Evolutionary conservation across 1,140 invertebrate genomes (phyloP).

Genomic region (Brachionus sp.): DNA sequence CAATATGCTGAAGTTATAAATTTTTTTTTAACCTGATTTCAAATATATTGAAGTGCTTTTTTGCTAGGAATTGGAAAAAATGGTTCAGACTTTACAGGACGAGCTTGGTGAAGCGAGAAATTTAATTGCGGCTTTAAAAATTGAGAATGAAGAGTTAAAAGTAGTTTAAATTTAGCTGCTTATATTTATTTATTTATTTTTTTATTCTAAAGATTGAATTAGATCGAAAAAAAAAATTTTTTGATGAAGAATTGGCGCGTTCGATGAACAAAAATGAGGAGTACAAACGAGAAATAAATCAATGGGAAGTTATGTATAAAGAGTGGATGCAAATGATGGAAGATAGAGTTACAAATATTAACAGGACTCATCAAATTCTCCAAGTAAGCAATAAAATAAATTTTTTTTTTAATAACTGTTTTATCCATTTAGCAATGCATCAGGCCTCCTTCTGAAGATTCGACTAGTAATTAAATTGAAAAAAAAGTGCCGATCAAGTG

Average conservation of each 20-base stretch:
- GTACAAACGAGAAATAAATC: slow-evolving; percentile 36
- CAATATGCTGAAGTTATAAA: neutral
- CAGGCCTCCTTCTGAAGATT: neutral
- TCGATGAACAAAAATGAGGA: slow-evolving; percentile 31
- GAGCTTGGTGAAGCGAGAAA: slow-evolving; percentile 9
- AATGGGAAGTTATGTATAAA: slow-evolving; percentile 45
- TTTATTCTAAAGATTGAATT: neutral
- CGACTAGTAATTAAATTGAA: neutral
- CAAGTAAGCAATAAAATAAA: slow-evolving; percentile 2
- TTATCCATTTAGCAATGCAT: neutral
- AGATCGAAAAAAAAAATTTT: neutral
- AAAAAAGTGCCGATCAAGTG: neutral
- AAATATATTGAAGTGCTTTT: neutral
- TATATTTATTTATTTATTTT: neutral
- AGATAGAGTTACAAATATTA: slow-evolving; percentile 36
- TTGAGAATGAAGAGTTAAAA: slow-evolving; percentile 26
- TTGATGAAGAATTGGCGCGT: slow-evolving; percentile 2
- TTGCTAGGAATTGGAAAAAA: slow-evolving; percentile 16
- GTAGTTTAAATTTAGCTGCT: neutral
- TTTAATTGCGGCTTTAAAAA: slow-evolving; percentile 41
- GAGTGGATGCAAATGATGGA: slow-evolving; percentile 45
- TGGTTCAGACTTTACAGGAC: neutral
- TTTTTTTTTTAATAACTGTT: neutral
- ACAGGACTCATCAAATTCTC: slow-evolving; percentile 43
- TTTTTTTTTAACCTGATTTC: neutral